Evolutionary conservation across 2,888 invertebrate species (phyloP).

Genomic region (Pachycephus smyrnensis): DNA sequence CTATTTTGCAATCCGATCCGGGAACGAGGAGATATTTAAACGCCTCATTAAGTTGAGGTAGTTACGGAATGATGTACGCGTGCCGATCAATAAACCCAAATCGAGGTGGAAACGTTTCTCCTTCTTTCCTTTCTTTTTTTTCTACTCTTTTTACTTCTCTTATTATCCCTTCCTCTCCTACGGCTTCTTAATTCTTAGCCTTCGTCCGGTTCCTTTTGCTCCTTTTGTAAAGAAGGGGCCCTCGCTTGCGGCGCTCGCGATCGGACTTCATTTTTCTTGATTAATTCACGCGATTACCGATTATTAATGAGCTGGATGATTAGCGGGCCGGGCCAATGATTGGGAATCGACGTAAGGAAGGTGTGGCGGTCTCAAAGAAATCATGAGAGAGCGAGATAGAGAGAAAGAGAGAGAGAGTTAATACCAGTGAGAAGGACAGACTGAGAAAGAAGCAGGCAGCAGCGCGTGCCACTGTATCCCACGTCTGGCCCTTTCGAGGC

Average conservation of each 20-base stretch:
- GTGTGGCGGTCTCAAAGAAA: not conserved
- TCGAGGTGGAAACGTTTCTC: not conserved
- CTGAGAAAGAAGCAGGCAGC: not conserved
- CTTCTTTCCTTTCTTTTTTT: not conserved
- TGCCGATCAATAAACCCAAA: conserved; percentile 7
- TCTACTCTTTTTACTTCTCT: not conserved
- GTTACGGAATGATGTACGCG: conserved; percentile 3
- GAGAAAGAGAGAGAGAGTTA: not conserved
- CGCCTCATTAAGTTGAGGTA: conserved; percentile 8
- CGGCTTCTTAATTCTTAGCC: not conserved
- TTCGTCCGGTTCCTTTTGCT: not conserved
- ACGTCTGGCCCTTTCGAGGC: not conserved
- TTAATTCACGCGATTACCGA: conserved; percentile 42
- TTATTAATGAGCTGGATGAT: conserved; percentile 43
- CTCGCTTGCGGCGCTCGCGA: conserved; percentile 2
- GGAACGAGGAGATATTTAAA: conserved; percentile 7
- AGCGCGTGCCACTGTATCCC: not conserved
- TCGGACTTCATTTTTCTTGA: conserved; percentile 35
- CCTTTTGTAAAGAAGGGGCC: not conserved
- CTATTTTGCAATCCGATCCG: conserved; percentile 5
- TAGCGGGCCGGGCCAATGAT: conserved; percentile 24
- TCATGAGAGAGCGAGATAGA: conserved; percentile 3
- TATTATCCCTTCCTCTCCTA: not conserved
- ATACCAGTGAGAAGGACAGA: not conserved
- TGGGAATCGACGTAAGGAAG: not conserved